These are phyloP conservation scores for Hydractinia symbiolongicarpus DNA, from an alignment of 30 jellyfish, hydroid and myxozoan species.

Conservation along the genomic window DNA sequence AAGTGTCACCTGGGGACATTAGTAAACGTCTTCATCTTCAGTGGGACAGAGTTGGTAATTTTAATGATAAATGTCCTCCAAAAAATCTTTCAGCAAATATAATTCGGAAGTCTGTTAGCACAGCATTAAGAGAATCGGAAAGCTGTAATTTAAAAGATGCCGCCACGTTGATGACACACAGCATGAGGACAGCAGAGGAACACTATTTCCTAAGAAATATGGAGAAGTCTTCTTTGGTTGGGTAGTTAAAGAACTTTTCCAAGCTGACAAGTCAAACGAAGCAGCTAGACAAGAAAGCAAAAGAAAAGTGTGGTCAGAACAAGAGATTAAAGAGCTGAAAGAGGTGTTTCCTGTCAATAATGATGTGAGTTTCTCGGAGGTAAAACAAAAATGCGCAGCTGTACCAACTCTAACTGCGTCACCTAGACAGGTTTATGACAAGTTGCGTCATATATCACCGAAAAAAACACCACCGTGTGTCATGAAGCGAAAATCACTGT, in stretches of 20 bases:
- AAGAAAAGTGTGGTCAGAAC: slow-evolving; percentile 13
- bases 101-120: slow-evolving; percentile 15
- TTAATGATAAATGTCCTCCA: slow-evolving; percentile 1
- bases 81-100: slow-evolving; percentile 20
- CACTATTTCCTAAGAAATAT: slow-evolving; percentile 8
- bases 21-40: slow-evolving; percentile 10
- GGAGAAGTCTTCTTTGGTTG: slow-evolving; percentile 1
- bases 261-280: background rate
- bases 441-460: slow-evolving; percentile 11
- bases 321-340: background rate
- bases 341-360: background rate
- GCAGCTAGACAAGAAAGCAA: background rate
- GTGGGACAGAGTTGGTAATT: slow-evolving; percentile 14
- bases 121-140: slow-evolving; percentile 8
- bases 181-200: slow-evolving; percentile 21
- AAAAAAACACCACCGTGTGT: background rate
- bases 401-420: background rate
- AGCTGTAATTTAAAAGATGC: slow-evolving; percentile 9
- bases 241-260: slow-evolving; percentile 1
- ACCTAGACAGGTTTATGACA: slow-evolving; percentile 11
- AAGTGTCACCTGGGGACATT: slow-evolving; percentile 11
- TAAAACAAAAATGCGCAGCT: background rate
- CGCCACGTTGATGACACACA: slow-evolving; percentile 3
- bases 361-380: background rate
- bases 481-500: slow-evolving; percentile 1